phyloP scores from a whole-genome alignment of 2,797 vertebrate species.

The Eidolon dupreanum region DNA sequence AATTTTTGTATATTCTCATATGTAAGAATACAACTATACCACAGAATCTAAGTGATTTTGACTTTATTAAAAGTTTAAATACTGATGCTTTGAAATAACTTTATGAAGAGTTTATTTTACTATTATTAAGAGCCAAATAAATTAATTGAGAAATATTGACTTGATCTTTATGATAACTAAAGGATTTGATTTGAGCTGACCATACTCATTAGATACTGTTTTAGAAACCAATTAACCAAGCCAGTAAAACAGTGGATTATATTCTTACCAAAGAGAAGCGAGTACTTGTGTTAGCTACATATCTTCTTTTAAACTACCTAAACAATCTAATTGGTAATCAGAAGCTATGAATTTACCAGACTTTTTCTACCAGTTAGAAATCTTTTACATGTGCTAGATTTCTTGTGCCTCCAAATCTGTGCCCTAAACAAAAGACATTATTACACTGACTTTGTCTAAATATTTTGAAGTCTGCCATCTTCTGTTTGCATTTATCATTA shows the following conservation, averaged over 20 bases:
- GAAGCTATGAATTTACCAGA: background rate
- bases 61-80: constrained; percentile 21
- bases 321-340: background rate
- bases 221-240: background rate
- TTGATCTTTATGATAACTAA: background rate
- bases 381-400: background rate
- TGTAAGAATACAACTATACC: background rate
- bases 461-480: constrained; percentile 56
- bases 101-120: constrained; percentile 24
- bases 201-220: background rate
- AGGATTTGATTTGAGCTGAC: background rate
- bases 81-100: background rate
- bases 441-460: background rate
- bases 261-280: background rate
- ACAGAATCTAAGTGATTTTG: background rate
- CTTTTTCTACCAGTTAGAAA: background rate
- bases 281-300: background rate
- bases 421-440: background rate
- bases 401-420: background rate
- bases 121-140: constrained; percentile 1
- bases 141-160: background rate
- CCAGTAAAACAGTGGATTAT: background rate
- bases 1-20: background rate
- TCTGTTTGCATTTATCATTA: constrained; percentile 45
- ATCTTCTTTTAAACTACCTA: background rate